Evolutionary conservation across 2,797 vertebrate species (phyloP), one percentile per base, ranked within the genome.

Genomic region (Gobionotothen gibberifrons): DNA sequence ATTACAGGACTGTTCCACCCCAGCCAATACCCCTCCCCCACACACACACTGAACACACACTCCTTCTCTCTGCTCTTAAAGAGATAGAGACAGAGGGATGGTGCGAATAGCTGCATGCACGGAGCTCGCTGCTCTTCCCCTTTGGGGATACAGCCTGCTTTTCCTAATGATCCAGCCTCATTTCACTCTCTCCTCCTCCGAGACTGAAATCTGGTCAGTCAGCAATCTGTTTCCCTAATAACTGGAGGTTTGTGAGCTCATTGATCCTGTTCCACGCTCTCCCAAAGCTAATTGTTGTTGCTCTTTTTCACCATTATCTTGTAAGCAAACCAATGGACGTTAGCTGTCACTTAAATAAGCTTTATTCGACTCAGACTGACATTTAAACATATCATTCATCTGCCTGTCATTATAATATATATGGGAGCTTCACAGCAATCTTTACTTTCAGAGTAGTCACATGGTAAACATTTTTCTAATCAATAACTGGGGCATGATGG

Each of bases 11-110:
- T 89, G 94, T 94, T 93, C 91, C 92, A 79, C 88, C 90, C 93
- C 93, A 90, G 76, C 92, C 93, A 84, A 91, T 89, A 93, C 88
- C 90, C 92, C 92, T 93, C 94, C 90, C 91, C 89, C 90, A 91
- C 82, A 69, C 10, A 55, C 79, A 53, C 85, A 70, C 70, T 12
- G 29, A 68, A 60, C 83, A 81, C 85, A 88, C 89, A 84, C 92
- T 83, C 89, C 89, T 89, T 87, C 89, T 82, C 89, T 74, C 32
- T 62, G 86, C 91, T 95, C 96, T 97, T 97, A 97, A 97, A 97
- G 96, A 90, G 94, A 95, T 95, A 97, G 95, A 93, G 93, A 93
- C 93, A 84, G 92, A 94, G 91, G 74, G 86, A 86, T 83, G 81
- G 54, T 76, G 76, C 77, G 74, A 82, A 71, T 65, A 71, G 84